phyloP scores from a whole-genome alignment of 2,113 vertebrate species.

The Ranitomeya variabilis region DNA sequence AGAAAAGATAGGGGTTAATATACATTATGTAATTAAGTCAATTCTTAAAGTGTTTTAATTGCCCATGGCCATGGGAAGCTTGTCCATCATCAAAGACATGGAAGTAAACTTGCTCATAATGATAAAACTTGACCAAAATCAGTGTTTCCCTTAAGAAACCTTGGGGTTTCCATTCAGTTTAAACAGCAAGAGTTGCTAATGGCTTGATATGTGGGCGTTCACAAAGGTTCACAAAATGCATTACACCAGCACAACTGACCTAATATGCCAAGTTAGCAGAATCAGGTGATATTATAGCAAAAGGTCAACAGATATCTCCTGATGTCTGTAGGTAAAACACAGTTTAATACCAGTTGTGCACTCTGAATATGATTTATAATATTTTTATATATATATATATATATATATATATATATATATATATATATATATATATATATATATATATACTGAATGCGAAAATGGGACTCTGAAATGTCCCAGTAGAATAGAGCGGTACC shows the following conservation, averaged over 20 bases:
- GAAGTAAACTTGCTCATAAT: neutral
- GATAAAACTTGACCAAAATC: neutral
- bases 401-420: no score
- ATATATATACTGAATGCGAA: no score
- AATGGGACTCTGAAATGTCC: no score
- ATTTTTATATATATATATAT: no score
- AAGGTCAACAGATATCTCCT: neutral
- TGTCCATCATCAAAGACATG: neutral
- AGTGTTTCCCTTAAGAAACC: neutral
- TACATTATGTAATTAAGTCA: no score
- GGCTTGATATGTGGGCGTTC: neutral
- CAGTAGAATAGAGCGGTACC: no score
- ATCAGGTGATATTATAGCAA: neutral
- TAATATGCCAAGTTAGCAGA: neutral
- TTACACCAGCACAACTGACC: neutral
- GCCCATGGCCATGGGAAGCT: neutral
- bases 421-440: no score
- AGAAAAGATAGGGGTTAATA: neutral
- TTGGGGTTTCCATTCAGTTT: constrained; percentile 19
- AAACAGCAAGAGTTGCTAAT: neutral
- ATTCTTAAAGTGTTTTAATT: neutral
- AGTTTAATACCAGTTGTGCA: neutral
- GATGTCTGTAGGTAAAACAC: neutral
- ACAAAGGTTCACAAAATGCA: neutral
- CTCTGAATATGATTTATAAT: neutral